Percentiles rank a stretch among this genome's conserved stretches.
Evolutionary conservation across 1,140 invertebrate species (phyloP).

Genomic region (Heliconius melpomene): DNA sequence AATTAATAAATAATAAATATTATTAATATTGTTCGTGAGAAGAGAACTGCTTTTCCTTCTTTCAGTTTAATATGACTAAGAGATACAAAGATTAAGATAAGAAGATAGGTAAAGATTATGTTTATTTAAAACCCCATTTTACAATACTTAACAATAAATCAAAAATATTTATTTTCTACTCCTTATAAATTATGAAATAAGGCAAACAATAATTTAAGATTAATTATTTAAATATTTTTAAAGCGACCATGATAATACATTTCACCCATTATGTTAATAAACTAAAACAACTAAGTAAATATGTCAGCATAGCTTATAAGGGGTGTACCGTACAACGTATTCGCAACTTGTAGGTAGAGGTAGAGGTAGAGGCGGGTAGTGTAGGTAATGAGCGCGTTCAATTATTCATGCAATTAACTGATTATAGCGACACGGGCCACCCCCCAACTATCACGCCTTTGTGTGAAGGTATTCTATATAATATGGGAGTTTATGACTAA

Average conservation of each 20-base stretch:
- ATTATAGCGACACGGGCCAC: conserved; percentile 67
- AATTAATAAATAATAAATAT: too few relatives aligned
- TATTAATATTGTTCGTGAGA: too few relatives aligned
- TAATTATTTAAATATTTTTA: neutral
- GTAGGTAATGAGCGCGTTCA: conserved; percentile 61
- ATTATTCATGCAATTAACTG: conserved; percentile 79
- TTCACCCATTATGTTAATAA: conserved; percentile 1
- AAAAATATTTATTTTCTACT: too few relatives aligned
- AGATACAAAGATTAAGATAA: too few relatives aligned
- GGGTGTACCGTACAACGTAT: neutral
- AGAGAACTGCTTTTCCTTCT: too few relatives aligned
- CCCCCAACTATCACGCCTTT: conserved; percentile 34
- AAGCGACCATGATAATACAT: neutral
- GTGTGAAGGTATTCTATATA: conserved; percentile 12
- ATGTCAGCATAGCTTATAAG: conserved; percentile 2
- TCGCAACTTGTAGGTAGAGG: conserved; percentile 20
- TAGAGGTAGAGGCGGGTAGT: conserved; percentile 33
- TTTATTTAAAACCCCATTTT: too few relatives aligned
- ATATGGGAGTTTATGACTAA: neutral
- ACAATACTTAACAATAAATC: too few relatives aligned
- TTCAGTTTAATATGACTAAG: too few relatives aligned
- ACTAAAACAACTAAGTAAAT: conserved; percentile 8
- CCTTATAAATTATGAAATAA: too few relatives aligned
- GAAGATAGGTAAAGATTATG: too few relatives aligned
- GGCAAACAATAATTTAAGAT: too few relatives aligned